Base-by-base conservation (phyloP, 2,888 invertebrate genomes). In the Hybos culiciformis region DNA sequence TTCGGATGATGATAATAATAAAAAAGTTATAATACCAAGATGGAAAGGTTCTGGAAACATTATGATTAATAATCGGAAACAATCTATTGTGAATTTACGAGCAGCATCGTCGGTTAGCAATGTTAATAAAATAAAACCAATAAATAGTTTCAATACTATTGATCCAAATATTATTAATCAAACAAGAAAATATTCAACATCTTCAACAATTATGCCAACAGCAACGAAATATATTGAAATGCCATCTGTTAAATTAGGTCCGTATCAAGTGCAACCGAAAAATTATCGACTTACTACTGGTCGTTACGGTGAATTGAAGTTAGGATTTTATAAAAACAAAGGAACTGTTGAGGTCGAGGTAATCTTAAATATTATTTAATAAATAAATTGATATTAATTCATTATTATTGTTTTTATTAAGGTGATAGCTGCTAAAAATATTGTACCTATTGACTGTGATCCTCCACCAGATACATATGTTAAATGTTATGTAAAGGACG, bases 291-390 rank as follows among this genome's bases (percentile, higher is more conserved):
- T 80, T 53, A 74, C 73, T 54, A 75, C 77, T 57, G 76, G 77
- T 45, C 78, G 78, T 53, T 73, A 77, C 47, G 86, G 90, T 5
- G 87, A 90, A 67, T 76, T 93, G 52, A 85, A 86, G 61, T 72
- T 93, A 62, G 87, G 87, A 46, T 78, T 93, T 55, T 76, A 84
- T 57, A 83, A 92, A 73, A 80, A 86, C 59, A 92, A 92, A 69
- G 91, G 91, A 54, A 85, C 86, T 55, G 74, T 93, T 47, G 91
- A 92, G 64, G 83, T 93, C 19, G 91, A 92, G 71, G 76, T 74
- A 33, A 60, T 55, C 51, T n/a, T 23, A 23, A 23, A 7, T 23
- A 23, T 23, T 23, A 9, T 23, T 23, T 5, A 23, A 7, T 9
- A 23, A 23, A 5, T 7, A 23, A 23, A 23, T 7, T 9, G 9